phyloP scores from a whole-genome alignment of 53 echinoderm and acorn worm genomes.

The Paracentrotus lividus region DNA sequence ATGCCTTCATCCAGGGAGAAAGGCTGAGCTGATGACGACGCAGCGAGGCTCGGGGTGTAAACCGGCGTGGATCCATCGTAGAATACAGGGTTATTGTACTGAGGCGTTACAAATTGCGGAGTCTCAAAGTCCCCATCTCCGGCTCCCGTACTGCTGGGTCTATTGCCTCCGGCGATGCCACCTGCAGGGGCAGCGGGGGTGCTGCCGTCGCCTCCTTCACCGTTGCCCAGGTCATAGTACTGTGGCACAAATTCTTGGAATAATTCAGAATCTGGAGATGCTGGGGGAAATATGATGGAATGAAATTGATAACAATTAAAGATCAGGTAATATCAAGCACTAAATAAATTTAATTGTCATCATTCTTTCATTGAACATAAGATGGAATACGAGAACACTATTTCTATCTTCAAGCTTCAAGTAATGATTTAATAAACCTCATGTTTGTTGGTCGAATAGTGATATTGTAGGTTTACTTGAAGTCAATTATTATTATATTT shows the following conservation, averaged over 20 bases:
- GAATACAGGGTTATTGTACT: slow-evolving; percentile 62
- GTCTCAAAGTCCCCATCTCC: slow-evolving; percentile 49
- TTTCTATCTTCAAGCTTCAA: too few species aligned
- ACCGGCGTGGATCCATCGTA: slow-evolving; percentile 65
- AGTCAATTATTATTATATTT: too few species aligned
- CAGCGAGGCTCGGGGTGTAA: slow-evolving; percentile 17
- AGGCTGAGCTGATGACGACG: slow-evolving; percentile 52
- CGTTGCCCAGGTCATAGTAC: slow-evolving; percentile 80
- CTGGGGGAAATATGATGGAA: neutral
- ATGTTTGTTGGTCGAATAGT: too few species aligned
- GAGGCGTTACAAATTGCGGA: slow-evolving; percentile 66
- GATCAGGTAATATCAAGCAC: too few species aligned
- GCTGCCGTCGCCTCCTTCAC: slow-evolving; percentile 36
- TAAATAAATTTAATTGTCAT: too few species aligned
- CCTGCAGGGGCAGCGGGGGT: neutral
- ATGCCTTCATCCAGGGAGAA: slow-evolving; percentile 85
- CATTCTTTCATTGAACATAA: too few species aligned
- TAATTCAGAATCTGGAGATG: slow-evolving; percentile 70
- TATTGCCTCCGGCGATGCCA: neutral
- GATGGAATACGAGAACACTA: too few species aligned
- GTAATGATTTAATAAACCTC: too few species aligned
- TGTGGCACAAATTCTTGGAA: slow-evolving; percentile 78
- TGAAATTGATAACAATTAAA: too few species aligned
- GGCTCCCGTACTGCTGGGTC: slow-evolving; percentile 41
- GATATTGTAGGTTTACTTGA: too few species aligned